These are phyloP conservation scores for Kradibia gibbosae DNA, from an alignment of 1,140 invertebrate genomes.

Conservation along the genomic window DNA sequence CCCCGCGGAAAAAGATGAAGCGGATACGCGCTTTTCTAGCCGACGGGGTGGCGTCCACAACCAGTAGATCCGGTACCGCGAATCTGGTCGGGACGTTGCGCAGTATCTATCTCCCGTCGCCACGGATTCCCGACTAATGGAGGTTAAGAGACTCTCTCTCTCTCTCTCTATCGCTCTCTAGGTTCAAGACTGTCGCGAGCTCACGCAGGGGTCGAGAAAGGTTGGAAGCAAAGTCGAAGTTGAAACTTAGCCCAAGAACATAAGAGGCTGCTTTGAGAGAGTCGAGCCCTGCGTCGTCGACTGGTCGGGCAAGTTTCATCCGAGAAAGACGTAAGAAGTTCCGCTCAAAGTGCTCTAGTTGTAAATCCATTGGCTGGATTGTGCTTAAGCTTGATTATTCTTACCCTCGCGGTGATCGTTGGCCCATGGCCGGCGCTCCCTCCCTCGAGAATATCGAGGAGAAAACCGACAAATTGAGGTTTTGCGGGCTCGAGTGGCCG, in stretches of 20 bases:
- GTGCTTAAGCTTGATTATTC: not conserved
- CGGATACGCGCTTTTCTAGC: not conserved
- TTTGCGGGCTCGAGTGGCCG: no score
- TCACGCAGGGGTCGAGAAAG: no score
- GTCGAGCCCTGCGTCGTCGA: not conserved
- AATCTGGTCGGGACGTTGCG: constrained; percentile 29
- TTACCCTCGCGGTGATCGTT: not conserved
- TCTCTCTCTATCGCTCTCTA: no score
- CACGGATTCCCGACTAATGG: constrained; percentile 59
- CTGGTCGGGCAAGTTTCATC: constrained; percentile 55
- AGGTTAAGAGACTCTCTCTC: no score
- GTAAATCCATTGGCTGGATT: not conserved
- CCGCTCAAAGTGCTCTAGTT: not conserved
- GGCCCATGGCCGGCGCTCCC: no score
- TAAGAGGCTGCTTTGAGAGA: not conserved
- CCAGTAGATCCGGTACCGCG: constrained; percentile 24
- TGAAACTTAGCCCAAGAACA: not conserved
- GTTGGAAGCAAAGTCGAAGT: not conserved
- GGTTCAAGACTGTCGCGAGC: no score
- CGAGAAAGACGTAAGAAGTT: not conserved
- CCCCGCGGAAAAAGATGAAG: constrained; percentile 8
- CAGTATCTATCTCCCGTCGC: not conserved
- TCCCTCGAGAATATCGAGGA: no score
- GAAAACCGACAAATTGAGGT: no score
- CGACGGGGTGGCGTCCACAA: not conserved